These are phyloP conservation scores for Microtus pennsylvanicus DNA, from an alignment of 2,113 vertebrate genomes.

Conservation along the genomic window DNA sequence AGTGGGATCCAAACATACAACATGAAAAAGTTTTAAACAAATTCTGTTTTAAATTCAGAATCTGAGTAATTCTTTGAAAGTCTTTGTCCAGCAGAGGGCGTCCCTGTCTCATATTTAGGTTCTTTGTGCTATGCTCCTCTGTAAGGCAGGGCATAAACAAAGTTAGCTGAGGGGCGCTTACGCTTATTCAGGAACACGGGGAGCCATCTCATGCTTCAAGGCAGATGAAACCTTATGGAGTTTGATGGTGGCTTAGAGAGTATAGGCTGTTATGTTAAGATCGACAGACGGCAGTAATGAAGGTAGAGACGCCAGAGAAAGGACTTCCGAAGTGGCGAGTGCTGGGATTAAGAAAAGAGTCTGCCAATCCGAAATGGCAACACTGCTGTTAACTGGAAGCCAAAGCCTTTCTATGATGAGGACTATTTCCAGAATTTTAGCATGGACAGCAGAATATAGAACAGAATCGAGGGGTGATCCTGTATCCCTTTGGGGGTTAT, in stretches of 20 bases:
- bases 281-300: not conserved
- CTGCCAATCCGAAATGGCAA: not conserved
- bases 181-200: not conserved
- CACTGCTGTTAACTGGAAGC: not conserved
- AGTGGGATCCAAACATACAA: not conserved
- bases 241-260: not conserved
- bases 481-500: not conserved
- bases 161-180: not conserved
- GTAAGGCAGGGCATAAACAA: not conserved
- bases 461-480: not conserved
- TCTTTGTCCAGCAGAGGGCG: slow-evolving; percentile 41
- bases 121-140: not conserved
- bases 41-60: not conserved
- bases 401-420: too few species aligned
- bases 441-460: fast-evolving
- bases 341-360: too few species aligned
- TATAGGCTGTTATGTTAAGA: fast-evolving
- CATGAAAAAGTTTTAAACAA: not conserved
- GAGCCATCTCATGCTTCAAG: not conserved
- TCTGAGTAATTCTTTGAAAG: not conserved
- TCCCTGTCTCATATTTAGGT: not conserved
- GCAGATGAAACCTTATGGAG: not conserved
- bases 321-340: not conserved
- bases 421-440: not conserved
- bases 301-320: not conserved